Conservation (phyloP, 2,113 vertebrate genomes). For the Vulpes ferrilata region DNA sequence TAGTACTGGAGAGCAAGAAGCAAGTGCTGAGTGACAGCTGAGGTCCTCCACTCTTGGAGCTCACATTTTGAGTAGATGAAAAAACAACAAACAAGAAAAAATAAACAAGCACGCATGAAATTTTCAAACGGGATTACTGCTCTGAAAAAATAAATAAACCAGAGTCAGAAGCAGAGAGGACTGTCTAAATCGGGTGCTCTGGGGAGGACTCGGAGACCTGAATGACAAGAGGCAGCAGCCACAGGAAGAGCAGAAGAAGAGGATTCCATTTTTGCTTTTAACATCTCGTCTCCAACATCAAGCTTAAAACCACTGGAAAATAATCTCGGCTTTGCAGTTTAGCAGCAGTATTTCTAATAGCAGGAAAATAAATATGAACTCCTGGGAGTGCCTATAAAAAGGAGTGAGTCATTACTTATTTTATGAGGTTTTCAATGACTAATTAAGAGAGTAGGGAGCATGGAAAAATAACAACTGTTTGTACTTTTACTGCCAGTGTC, state of each 20-base stretch:
- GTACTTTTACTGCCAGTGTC: constrained; percentile 48
- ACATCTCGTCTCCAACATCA: constrained; percentile 9
- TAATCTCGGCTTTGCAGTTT: neutral
- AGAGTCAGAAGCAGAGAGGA: neutral
- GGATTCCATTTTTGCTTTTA: neutral
- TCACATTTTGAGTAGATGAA: neutral
- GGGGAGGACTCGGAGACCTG: neutral
- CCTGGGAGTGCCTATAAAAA: constrained; percentile 59
- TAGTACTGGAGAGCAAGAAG: neutral
- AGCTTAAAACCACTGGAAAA: constrained; percentile 47
- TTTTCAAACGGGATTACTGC: neutral
- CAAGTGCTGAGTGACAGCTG: neutral
- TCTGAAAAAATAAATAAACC: constrained; percentile 8
- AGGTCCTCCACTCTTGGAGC: neutral
- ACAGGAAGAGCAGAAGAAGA: neutral
- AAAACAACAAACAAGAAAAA: neutral
- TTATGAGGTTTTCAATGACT: constrained; percentile 62
- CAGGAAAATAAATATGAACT: constrained; percentile 54
- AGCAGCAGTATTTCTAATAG: constrained; percentile 56
- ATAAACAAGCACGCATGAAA: neutral
- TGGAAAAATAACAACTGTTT: constrained; percentile 51
- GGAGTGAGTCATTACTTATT: constrained; percentile 62
- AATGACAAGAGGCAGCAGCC: neutral
- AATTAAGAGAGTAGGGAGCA: constrained; percentile 63
- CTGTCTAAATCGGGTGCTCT: neutral